Conservation (phyloP, 2,888 invertebrate species). For the Synergus umbraculus region DNA sequence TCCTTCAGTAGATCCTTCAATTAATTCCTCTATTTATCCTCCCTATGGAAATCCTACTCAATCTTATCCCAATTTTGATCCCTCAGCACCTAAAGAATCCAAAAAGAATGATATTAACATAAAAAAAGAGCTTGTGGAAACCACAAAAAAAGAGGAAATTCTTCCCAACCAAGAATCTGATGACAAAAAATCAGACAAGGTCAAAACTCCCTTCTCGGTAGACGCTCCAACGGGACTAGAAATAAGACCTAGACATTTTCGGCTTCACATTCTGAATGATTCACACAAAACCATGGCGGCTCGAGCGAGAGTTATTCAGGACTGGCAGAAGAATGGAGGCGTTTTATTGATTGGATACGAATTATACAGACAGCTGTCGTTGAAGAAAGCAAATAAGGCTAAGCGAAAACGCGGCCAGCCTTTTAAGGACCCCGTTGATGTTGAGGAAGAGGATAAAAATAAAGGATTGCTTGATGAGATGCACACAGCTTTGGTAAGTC, state of each 20-base stretch:
- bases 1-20: conserved; percentile 38
- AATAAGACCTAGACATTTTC: conserved; percentile 87
- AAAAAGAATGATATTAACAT: conserved; percentile 68
- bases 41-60: conserved; percentile 48
- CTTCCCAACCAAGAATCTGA: conserved; percentile 60
- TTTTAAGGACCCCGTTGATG: conserved; percentile 78
- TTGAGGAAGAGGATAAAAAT: conserved; percentile 82
- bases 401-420: conserved; percentile 79
- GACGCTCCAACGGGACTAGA: conserved; percentile 71
- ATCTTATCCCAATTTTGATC: conserved; percentile 58
- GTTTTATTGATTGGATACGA: conserved; percentile 98
- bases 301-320: conserved; percentile 90
- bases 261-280: conserved; percentile 94
- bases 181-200: conserved; percentile 65
- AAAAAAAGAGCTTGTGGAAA: conserved; percentile 67
- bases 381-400: conserved; percentile 85
- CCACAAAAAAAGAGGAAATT: conserved; percentile 60
- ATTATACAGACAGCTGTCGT: conserved; percentile 92
- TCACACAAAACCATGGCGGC: conserved; percentile 94
- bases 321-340: conserved; percentile 93
- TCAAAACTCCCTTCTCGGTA: conserved; percentile 70
- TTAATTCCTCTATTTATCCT: conserved; percentile 42
- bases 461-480: conserved; percentile 90
- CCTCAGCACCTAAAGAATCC: conserved; percentile 58
- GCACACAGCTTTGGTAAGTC: conserved; percentile 90